Evolutionary conservation across 2,113 vertebrate genomes (phyloP), one percentile per base, ranked within the genome.

Genomic region (Barnardius zonarius): DNA sequence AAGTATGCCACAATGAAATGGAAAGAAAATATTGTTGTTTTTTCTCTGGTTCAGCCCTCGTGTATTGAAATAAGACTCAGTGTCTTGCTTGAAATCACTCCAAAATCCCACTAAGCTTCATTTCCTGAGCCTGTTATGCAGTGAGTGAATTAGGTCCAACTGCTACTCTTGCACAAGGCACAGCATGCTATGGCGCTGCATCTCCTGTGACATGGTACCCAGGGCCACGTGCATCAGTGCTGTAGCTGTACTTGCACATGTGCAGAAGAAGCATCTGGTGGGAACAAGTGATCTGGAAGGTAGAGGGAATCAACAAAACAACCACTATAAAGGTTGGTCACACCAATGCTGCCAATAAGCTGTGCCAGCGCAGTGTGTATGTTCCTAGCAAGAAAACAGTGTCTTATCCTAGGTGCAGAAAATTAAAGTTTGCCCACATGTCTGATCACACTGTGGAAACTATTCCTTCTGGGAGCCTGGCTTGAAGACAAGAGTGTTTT

Each of bases 171-270:
- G 1, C 15, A 57, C 1, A 2, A 22, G 49, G 54, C 35, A 8
- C 0, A 1, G 8, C 27, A 37, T 30, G 6, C 75, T 28, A 4
- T 0, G 1, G 44, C 1, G 0, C 8, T 10, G 41, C 31, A 10
- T 4, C 33, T 78, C 69, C 55, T 30, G 41, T 1, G 1, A 3
- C 1, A 0, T 0, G 0, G 44, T 76, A 62, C 5, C 1, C 10
- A 10, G 41, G 37, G 44, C 23, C 73, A 5, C 0, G 0, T 10
- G 25, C 54, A 22, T 33, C 62, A 30, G 30, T 0, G 0, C 23
- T 1, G 0, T 24, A 4, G 0, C 19, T 1, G 0, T 24, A 4
- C 22, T 27, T 25, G 11, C 0, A 0, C 4, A 1, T 1, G 18
- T 64, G 49, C 37, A 57, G 31, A n/a, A 35, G 35, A 15, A 28